phyloP scores from a whole-genome alignment of 64 coral and sea anemone species.

The Platygyra sinensis region DNA sequence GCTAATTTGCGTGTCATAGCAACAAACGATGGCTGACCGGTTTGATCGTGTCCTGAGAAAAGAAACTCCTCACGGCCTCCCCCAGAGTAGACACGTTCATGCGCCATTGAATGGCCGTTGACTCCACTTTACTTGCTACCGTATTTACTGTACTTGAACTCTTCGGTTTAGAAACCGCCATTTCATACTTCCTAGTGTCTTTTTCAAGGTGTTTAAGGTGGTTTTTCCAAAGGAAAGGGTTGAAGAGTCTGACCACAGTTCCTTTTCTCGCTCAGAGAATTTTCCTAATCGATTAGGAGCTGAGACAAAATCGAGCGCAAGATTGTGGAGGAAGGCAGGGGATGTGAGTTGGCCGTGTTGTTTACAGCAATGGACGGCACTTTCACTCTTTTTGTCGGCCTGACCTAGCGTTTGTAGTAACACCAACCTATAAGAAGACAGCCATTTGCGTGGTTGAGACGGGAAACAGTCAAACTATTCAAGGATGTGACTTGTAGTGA shows the following conservation, averaged over 20 bases:
- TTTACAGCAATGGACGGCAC: slow-evolving; percentile 97
- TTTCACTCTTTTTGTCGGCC: slow-evolving; percentile 69
- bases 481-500: slow-evolving; percentile 32
- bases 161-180: slow-evolving; percentile 31
- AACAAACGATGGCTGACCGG: background rate
- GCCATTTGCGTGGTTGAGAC: slow-evolving; percentile 50
- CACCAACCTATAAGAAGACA: slow-evolving; percentile 12
- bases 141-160: slow-evolving; percentile 34
- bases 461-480: slow-evolving; percentile 30
- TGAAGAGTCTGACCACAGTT: background rate
- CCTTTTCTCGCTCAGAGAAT: background rate
- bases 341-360: slow-evolving; percentile 85
- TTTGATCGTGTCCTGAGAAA: background rate
- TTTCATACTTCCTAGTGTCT: slow-evolving; percentile 17
- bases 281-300: slow-evolving; percentile 24
- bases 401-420: slow-evolving; percentile 38
- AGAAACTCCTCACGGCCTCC: slow-evolving; percentile 28
- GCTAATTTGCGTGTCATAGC: slow-evolving; percentile 4
- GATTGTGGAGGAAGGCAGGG: slow-evolving; percentile 25
- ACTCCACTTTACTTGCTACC: slow-evolving; percentile 19
- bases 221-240: background rate
- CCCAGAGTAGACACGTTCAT: slow-evolving; percentile 14
- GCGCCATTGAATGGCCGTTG: slow-evolving; percentile 48
- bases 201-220: background rate
- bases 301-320: slow-evolving; percentile 9